Base-by-base conservation (phyloP, 2,113 vertebrate genomes). In the Ctenodactylus gundi region DNA sequence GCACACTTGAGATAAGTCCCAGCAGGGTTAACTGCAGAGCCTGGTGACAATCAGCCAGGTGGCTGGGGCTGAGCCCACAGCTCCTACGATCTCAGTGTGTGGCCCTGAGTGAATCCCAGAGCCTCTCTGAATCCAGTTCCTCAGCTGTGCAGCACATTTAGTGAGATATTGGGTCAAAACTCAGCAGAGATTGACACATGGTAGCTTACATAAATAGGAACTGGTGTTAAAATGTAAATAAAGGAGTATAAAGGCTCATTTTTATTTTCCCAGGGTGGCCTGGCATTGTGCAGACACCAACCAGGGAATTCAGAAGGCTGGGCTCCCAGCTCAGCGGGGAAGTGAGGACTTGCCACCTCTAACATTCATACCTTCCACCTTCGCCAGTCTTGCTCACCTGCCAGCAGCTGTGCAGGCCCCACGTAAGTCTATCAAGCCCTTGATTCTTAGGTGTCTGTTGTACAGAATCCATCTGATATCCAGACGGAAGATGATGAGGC, bases 81-180 rank as follows among this genome's bases (percentile, higher is more conserved):
- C 13, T 75, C 85, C 81, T 1, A 10, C 0, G 3, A 13, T 67
- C 25, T 20, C 6, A 9, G 9, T 18, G 46, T 3, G 0, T 6
- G 36, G 27, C 68, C 58, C 1, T 29, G 6, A n/a, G 17, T 34
- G 62, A 78, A 65, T 41, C 51, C 9, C 0, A 36, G 29, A 31
- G 58, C 12, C 39, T 91, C 41, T 55, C 58, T 34, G 39, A 46
- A 7, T 86, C 31, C 14, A 31, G 10, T 57, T 62, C 73, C 55
- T 44, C 7, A 1, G n/a, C 44, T 14, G 1, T n/a, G 15, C 1
- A 1, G 68, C 36, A 27, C n/a, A 46, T 31, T 31, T 49, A 58
- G 44, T 82, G 62, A 83, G 21, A 67, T 36, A 27, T 0, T 18
- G 44, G 36, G 39, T 55, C 20, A 51, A 1, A 2, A 15, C 4